Conservation (phyloP, 2,888 invertebrate species). For the Saturnia pavonia region DNA sequence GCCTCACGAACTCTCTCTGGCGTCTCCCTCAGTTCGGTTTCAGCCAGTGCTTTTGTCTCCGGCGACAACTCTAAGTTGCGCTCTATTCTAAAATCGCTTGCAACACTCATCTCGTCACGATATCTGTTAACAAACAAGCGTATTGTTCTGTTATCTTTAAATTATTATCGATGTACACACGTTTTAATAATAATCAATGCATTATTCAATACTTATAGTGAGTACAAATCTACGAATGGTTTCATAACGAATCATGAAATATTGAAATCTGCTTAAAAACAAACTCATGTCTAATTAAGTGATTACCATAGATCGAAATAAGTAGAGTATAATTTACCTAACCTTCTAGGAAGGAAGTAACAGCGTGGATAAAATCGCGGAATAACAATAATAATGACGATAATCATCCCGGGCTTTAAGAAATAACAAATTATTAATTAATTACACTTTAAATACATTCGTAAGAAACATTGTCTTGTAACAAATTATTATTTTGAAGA, state of each 20-base stretch:
- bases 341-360: too few relatives aligned
- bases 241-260: neutral
- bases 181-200: neutral
- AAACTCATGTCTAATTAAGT: neutral
- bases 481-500: too few relatives aligned
- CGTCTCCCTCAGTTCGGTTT: constrained; percentile 86
- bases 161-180: neutral
- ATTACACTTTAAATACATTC: too few relatives aligned
- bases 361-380: too few relatives aligned
- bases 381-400: too few relatives aligned
- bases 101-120: constrained; percentile 54
- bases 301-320: too few relatives aligned
- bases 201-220: too few relatives aligned
- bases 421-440: too few relatives aligned
- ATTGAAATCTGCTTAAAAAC: neutral
- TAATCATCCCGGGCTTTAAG: too few relatives aligned
- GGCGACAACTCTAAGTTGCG: constrained; percentile 80
- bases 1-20: constrained; percentile 85
- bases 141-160: constrained; percentile 19
- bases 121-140: constrained; percentile 40
- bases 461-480: too few relatives aligned
- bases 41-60: constrained; percentile 82
- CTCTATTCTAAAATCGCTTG: constrained; percentile 81
- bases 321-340: too few relatives aligned
- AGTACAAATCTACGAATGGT: neutral